Percentiles rank a stretch among this genome's conserved stretches.
These are phyloP conservation scores for Drosophila anomelani DNA, from an alignment of 2,888 invertebrate genomes.

Conservation along the genomic window DNA sequence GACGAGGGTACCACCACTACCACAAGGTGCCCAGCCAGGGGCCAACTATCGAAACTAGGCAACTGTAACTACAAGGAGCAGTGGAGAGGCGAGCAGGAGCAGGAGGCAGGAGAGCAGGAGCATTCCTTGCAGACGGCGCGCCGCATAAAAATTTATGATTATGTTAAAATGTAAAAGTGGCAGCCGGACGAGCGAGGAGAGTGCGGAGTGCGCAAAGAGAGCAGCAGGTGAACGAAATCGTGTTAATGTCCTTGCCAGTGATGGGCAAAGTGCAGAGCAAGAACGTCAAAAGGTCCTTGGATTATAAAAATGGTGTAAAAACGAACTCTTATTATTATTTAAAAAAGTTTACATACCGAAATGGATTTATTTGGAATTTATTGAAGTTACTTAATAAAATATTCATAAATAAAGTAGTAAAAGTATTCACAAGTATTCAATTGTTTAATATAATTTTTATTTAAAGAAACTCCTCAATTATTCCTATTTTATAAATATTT, in stretches of 20 bases:
- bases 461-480: no score
- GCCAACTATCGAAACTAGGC: conserved; percentile 71
- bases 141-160: conserved; percentile 80
- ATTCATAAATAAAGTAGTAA: no score
- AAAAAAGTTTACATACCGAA: no score
- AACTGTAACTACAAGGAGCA: conserved; percentile 33
- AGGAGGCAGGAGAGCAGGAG: conserved; percentile 2
- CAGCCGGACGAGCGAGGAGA: conserved; percentile 42
- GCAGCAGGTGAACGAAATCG: conserved; percentile 76
- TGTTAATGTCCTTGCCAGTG: conserved; percentile 67
- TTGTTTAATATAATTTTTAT: no score
- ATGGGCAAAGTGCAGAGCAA: neutral
- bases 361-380: no score
- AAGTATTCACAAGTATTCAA: no score
- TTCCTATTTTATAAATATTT: no score
- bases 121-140: conserved; percentile 72
- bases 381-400: no score
- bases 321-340: neutral
- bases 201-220: conserved; percentile 15
- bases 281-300: no score
- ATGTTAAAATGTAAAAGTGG: conserved; percentile 79
- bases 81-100: neutral
- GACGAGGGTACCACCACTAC: conserved; percentile 17
- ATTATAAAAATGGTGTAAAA: neutral
- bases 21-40: conserved; percentile 33